These are phyloP conservation scores for Morelia viridis DNA, from an alignment of 2,797 vertebrate genomes.

Conservation along the genomic window DNA sequence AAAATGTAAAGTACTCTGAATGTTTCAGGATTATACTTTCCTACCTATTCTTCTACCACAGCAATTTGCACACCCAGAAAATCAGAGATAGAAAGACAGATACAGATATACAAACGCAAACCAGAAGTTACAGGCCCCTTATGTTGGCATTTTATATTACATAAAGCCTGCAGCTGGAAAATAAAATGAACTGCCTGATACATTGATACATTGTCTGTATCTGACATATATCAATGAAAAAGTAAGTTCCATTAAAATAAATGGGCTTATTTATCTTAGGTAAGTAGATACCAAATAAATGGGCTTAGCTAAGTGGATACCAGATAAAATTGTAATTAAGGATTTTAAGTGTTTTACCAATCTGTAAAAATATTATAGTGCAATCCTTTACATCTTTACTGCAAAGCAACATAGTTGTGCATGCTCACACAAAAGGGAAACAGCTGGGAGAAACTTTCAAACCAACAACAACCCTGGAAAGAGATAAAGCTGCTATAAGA, in stretches of 20 bases:
- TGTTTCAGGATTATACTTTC: background rate
- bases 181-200: background rate
- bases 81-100: background rate
- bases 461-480: background rate
- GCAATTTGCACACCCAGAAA: background rate
- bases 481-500: background rate
- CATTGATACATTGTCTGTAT: background rate
- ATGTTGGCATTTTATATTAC: background rate
- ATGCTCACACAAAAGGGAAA: background rate
- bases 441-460: background rate
- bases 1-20: background rate
- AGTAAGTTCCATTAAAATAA: background rate
- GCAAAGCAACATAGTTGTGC: background rate
- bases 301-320: background rate
- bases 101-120: background rate
- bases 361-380: background rate
- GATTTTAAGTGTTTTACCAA: background rate
- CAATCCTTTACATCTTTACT: background rate
- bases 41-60: background rate
- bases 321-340: background rate
- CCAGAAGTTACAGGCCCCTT: background rate
- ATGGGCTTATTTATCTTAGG: background rate
- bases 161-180: background rate
- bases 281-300: background rate
- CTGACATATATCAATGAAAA: background rate